These are phyloP conservation scores for Dynastes hyllus DNA, from an alignment of 2,888 invertebrate species.

Conservation along the genomic window DNA sequence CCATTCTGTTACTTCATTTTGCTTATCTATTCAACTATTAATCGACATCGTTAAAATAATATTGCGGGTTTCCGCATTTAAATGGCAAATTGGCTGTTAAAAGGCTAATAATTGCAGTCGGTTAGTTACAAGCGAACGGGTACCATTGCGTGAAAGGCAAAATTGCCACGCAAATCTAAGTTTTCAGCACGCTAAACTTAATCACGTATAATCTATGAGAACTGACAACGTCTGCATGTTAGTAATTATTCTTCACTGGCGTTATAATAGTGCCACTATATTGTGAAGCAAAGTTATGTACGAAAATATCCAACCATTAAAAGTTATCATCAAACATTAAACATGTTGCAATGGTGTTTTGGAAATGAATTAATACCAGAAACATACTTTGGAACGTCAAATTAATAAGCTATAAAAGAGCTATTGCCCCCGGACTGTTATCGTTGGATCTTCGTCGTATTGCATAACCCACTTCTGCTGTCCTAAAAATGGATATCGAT, in stretches of 20 bases:
- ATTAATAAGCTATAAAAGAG: too few relatives aligned
- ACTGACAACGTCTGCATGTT: conserved; percentile 17
- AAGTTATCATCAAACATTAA: too few relatives aligned
- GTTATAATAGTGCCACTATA: not conserved
- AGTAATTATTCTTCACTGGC: not conserved
- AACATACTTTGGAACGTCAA: too few relatives aligned
- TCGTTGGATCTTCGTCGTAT: too few relatives aligned
- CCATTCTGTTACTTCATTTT: too few relatives aligned
- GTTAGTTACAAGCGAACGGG: conserved; percentile 11
- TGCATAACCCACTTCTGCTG: not conserved
- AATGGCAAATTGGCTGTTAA: conserved; percentile 32
- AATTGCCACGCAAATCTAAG: conserved; percentile 19
- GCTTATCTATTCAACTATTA: too few relatives aligned
- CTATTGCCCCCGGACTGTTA: too few relatives aligned
- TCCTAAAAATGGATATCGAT: conserved; percentile 6
- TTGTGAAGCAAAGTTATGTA: too few relatives aligned
- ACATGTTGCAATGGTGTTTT: too few relatives aligned
- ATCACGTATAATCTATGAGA: not conserved
- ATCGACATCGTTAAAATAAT: conserved; percentile 8
- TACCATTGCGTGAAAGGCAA: conserved; percentile 34
- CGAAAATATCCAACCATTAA: too few relatives aligned
- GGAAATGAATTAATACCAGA: too few relatives aligned
- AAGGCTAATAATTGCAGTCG: conserved; percentile 17
- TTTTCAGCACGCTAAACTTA: not conserved
- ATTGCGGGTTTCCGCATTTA: conserved; percentile 27